Percentiles rank a stretch among this genome's conserved stretches.
Conservation (phyloP, 2,888 invertebrate species). For the Trichopria drosophilae region DNA sequence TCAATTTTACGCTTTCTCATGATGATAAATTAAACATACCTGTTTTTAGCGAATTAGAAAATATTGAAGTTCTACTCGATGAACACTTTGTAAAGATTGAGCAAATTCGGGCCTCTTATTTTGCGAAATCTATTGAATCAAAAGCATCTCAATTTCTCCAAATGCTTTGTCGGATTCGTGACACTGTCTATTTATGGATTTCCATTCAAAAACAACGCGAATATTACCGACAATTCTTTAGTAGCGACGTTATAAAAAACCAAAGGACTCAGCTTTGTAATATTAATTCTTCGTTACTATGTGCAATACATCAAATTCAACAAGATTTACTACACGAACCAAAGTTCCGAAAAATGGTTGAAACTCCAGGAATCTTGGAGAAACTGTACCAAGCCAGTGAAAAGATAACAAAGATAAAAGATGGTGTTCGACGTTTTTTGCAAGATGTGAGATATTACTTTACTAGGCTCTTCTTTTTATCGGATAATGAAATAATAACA, state of each 20-base stretch:
- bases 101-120: conserved; percentile 64
- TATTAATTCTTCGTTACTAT: conserved; percentile 62
- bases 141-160: conserved; percentile 38
- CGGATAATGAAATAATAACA: conserved; percentile 74
- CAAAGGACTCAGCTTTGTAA: conserved; percentile 69
- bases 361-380: conserved; percentile 35
- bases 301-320: conserved; percentile 58
- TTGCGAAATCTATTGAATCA: conserved; percentile 62
- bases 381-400: conserved; percentile 57
- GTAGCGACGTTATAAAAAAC: conserved; percentile 66
- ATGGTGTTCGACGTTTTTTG: conserved; percentile 68
- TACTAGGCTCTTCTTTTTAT: conserved; percentile 76
- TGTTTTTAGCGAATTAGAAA: conserved; percentile 58
- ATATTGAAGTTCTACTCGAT: conserved; percentile 63
- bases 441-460: conserved; percentile 69
- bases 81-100: conserved; percentile 63
- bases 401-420: conserved; percentile 66
- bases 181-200: conserved; percentile 68
- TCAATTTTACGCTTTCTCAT: conserved; percentile 57
- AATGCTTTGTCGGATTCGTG: conserved; percentile 60
- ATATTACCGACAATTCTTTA: conserved; percentile 70
- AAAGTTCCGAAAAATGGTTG: conserved; percentile 46
- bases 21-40: conserved; percentile 55
- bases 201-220: conserved; percentile 69
- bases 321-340: conserved; percentile 41